phyloP scores from a whole-genome alignment of 2,113 vertebrate species.

The Rhinopomastus cyanomelas region DNA sequence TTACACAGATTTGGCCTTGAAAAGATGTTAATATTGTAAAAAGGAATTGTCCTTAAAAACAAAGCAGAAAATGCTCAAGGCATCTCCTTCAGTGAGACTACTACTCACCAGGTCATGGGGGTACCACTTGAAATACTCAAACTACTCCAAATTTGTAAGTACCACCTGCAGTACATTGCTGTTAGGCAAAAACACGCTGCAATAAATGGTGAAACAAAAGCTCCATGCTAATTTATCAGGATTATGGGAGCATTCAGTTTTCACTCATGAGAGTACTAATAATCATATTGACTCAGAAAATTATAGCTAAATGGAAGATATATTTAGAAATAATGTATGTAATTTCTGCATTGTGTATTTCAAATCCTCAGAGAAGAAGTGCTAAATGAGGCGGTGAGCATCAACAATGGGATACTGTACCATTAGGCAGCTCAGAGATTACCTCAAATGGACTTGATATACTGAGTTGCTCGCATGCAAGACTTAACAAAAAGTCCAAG shows the following conservation, averaged over 20 bases:
- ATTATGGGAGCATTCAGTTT: constrained; percentile 12
- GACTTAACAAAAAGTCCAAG: neutral
- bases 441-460: neutral
- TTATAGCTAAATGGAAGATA: neutral
- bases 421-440: constrained; percentile 11
- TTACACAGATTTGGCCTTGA: neutral
- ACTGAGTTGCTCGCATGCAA: neutral
- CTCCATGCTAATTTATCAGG: constrained; percentile 3
- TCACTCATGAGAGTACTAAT: neutral
- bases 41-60: neutral
- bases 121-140: neutral
- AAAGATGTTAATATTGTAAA: neutral
- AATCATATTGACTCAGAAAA: constrained; percentile 22
- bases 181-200: neutral
- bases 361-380: constrained; percentile 11
- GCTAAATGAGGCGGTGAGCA: neutral
- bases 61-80: neutral
- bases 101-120: neutral
- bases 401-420: neutral
- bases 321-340: constrained; percentile 30
- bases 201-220: constrained; percentile 20
- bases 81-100: neutral
- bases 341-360: constrained; percentile 20
- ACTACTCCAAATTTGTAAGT: neutral
- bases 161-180: neutral